phyloP scores from a whole-genome alignment of 2,888 invertebrate genomes.

The Hydropsyche betteni region DNA sequence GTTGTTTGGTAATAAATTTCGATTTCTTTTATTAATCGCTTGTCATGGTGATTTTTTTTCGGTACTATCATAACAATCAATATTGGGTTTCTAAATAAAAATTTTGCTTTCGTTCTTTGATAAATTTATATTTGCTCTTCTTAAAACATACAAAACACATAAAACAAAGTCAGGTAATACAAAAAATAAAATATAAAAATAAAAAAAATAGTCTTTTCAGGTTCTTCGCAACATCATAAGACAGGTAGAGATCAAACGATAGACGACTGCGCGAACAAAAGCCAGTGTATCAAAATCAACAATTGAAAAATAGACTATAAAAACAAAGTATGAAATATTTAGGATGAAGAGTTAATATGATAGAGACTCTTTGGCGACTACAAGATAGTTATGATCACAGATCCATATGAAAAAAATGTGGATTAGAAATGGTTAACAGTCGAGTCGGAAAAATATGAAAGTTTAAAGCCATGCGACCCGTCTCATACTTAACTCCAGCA shows the following conservation, averaged over 20 bases:
- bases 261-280: too few species aligned
- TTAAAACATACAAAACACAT: constrained; percentile 26
- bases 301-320: too few species aligned
- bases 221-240: constrained; percentile 21
- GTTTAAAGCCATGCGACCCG: constrained; percentile 1
- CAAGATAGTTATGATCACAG: constrained; percentile 5
- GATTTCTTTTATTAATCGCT: constrained; percentile 10
- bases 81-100: constrained; percentile 5
- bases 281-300: too few species aligned
- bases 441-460: not conserved
- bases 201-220: constrained; percentile 25
- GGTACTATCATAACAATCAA: not conserved
- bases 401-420: not conserved
- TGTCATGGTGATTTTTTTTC: constrained; percentile 4
- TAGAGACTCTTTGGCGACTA: constrained; percentile 14
- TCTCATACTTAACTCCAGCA: not conserved
- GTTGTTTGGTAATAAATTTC: constrained; percentile 9
- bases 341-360: not conserved
- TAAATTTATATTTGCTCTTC: constrained; percentile 29
- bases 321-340: not conserved
- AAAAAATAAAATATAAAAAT: constrained; percentile 23
- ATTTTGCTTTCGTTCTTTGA: not conserved
- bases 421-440: not conserved
- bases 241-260: constrained; percentile 6
- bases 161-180: constrained; percentile 30